Evolutionary conservation across 2,888 invertebrate genomes (phyloP), one percentile per base, ranked within the genome.

Genomic region (Bembecia ichneumoniformis): DNA sequence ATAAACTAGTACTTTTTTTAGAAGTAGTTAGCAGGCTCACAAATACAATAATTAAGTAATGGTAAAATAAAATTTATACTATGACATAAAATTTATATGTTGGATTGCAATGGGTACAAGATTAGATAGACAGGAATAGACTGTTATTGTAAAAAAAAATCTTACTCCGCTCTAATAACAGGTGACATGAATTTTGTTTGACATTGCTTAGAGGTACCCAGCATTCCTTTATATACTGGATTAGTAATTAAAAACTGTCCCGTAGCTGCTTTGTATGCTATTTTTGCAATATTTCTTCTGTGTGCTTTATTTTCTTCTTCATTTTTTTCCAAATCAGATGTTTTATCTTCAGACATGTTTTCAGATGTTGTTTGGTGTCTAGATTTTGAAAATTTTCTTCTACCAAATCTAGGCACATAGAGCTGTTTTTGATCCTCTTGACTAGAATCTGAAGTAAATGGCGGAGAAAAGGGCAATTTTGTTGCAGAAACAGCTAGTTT

Each of bases 151-250:
- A 40, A 13, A n/a, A 40, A 13, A 40, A 14, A 16, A 35, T 73
- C 71, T 89, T 71, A 87, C 86, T 77, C 89, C 47, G 86, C 88
- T 47, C 81, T 77, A 59, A 91, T 83, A 65, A 94, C 83, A 0
- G 96, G 96, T 15, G 93, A 93, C 3, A 95, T 87, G 84, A 95
- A 96, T 65, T 91, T 92, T 14, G 89, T 89, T 62, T 90, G 90
- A 52, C 90, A 88, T 53, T 89, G 88, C 51, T 92, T 86, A 51
- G 93, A 89, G 0, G 90, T 88, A 3, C 94, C 94, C 2, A 94
- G 72, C 13, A 89, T 90, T 57, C 90, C 87, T 58, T 90, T 91
- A 35, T 88, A 88, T 15, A 76, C 79, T 11, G 83, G 86, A 56
- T 83, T 84, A 0, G 80, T 72, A 35, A 77, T 77, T 20, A 83